A percentile compares a stretch with the other conserved stretches of the same genome.
These are phyloP conservation scores for Amphipyra berbera DNA, from an alignment of 2,888 invertebrate species.

Conservation along the genomic window DNA sequence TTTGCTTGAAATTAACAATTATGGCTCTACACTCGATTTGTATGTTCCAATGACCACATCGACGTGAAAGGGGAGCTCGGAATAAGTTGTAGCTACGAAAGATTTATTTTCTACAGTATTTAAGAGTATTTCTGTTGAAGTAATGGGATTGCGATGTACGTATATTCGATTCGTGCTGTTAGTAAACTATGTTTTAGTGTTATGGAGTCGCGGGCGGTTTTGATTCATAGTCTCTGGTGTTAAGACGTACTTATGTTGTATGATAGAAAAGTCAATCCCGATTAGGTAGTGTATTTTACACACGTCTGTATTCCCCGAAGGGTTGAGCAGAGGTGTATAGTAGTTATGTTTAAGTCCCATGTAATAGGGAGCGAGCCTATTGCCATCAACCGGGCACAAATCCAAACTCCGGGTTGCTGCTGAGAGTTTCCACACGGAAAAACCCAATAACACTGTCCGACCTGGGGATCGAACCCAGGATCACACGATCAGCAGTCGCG, in stretches of 20 bases:
- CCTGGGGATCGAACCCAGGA: too few species aligned
- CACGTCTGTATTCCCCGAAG: too few species aligned
- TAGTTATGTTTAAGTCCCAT: too few species aligned
- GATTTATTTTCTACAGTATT: constrained; percentile 55
- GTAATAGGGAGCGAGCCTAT: too few species aligned
- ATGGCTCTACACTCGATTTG: constrained; percentile 83
- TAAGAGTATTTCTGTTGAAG: constrained; percentile 51
- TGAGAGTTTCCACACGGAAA: too few species aligned
- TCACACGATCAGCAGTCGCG: too few species aligned
- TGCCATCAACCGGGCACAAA: too few species aligned
- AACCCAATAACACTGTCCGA: too few species aligned
- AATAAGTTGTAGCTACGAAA: constrained; percentile 63
- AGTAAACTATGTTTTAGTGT: constrained; percentile 45
- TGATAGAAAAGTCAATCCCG: constrained; percentile 16
- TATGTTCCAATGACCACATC: constrained; percentile 71
- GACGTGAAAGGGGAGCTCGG: constrained; percentile 63
- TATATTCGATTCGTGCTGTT: constrained; percentile 35
- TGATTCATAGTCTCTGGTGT: constrained; percentile 28
- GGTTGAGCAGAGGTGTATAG: too few species aligned
- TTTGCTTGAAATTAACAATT: constrained; percentile 88
- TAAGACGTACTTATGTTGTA: constrained; percentile 5
- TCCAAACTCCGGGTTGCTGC: too few species aligned
- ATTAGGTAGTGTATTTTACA: constrained; percentile 21
- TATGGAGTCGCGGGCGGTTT: constrained; percentile 22
- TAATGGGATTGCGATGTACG: constrained; percentile 45